Conservation (phyloP, 2,797 vertebrate genomes). For the Neomorphus geoffroyi region DNA sequence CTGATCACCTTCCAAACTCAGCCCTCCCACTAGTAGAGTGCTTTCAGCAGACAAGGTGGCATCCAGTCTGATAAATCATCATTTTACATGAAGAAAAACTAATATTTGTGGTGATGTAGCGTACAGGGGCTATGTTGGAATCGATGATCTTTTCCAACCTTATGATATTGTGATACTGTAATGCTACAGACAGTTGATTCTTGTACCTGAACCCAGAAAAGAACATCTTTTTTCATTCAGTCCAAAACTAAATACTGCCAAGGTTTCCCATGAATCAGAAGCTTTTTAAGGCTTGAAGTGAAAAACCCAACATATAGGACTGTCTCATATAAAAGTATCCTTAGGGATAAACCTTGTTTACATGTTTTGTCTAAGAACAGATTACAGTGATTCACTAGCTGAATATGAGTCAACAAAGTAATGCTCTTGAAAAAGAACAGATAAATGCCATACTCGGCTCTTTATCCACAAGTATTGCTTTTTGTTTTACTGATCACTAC, state of each 20-base stretch:
- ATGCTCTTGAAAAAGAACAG: neutral
- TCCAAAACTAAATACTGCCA: neutral
- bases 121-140: too few relatives aligned
- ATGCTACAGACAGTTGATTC: neutral
- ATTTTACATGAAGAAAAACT: neutral
- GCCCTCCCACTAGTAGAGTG: neutral
- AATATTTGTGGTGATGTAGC: neutral
- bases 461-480: slow-evolving; percentile 30
- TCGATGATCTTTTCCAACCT: too few relatives aligned
- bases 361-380: slow-evolving; percentile 44
- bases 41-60: neutral
- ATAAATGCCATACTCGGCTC: neutral
- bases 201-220: neutral
- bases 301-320: slow-evolving; percentile 5
- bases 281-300: neutral
- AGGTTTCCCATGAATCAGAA: neutral
- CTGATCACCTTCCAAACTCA: neutral
- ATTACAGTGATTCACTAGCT: slow-evolving; percentile 31
- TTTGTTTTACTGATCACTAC: neutral
- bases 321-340: slow-evolving; percentile 16
- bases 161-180: too few relatives aligned
- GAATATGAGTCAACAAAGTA: slow-evolving; percentile 26
- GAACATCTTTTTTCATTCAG: neutral
- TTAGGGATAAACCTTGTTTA: slow-evolving; percentile 54
- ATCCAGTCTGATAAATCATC: neutral